Evolutionary conservation across 1,140 invertebrate species (phyloP), one percentile per base, ranked within the genome.

Genomic region (Tetramorium parvispinum): DNA sequence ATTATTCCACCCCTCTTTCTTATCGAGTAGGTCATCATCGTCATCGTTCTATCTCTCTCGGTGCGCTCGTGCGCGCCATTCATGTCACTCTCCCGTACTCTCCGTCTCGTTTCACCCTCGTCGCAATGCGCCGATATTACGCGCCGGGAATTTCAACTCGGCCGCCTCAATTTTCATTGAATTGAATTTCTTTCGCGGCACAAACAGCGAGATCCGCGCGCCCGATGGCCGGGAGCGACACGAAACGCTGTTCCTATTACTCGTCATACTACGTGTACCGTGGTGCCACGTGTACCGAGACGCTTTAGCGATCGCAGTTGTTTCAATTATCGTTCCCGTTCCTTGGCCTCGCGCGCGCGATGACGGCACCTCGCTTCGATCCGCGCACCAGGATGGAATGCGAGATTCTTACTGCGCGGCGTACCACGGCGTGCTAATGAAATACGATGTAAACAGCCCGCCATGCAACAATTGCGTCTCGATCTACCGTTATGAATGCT

Each of bases 11-110:
- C 85, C 88, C 71, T n/a, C 71, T 88, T 90, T 88, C 87, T 90
- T 90, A 91, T 91, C 89, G 78, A 91, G 75, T 90, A 55, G 87
- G 75, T 85, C 89, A 91, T 91, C 89, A 65, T 76, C 82, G 46
- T 51, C 70, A 24, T 43, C 51, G 24, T 49, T 24, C 81, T 65
- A n/a, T 53, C 55, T 61, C 40, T 32, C 32, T 59, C 37, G 40
- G 24, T n/a, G 71, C 76, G 79, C 79, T 86, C 76, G 79, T 32
- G 77, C 78, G 85, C 78, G 85, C 76, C 82, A 85, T 91, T 91
- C 86, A 57, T 55, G 85, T 91, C 89, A 85, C 87, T 88, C 85
- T 85, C 66, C 27, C 43, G 61, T 55, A 61, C 78, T 18, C 57
- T 40, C 79, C 73, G 11, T 37, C 43, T 61, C 21, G 43, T 10